Conservation (phyloP, 1,140 invertebrate species). For the Mactra quadrangularis region DNA sequence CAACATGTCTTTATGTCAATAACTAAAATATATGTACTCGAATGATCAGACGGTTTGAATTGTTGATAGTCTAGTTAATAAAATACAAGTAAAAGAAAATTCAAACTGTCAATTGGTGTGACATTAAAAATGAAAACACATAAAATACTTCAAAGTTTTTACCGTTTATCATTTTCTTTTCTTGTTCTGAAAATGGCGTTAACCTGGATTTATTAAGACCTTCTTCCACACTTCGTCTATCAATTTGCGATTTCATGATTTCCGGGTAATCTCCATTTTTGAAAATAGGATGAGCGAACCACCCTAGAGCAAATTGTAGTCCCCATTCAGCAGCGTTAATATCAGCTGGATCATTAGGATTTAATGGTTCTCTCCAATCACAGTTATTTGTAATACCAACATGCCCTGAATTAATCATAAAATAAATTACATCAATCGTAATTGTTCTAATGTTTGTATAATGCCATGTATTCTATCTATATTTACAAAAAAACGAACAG, state of each 20-base stretch:
- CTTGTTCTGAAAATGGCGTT: conserved; percentile 53
- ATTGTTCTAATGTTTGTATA: no score
- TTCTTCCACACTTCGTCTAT: conserved; percentile 63
- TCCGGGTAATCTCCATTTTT: conserved; percentile 82
- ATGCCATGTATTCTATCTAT: no score
- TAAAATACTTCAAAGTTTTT: no score
- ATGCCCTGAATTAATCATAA: conserved; percentile 49
- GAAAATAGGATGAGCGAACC: conserved; percentile 81
- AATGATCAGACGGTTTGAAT: no score
- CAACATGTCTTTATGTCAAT: no score
- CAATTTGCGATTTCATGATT: conserved; percentile 71
- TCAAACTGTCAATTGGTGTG: no score
- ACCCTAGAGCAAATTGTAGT: conserved; percentile 75
- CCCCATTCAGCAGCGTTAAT: conserved; percentile 62
- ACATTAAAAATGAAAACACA: no score
- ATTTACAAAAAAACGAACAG: no score
- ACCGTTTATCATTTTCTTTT: conserved; percentile 30
- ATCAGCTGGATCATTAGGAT: conserved; percentile 55
- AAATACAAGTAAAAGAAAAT: no score
- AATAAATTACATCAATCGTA: no score
- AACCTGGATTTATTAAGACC: conserved; percentile 69
- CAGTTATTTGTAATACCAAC: conserved; percentile 64
- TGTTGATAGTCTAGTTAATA: no score
- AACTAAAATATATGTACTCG: background rate
- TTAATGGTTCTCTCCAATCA: conserved; percentile 66